Conservation (phyloP, 1,140 invertebrate genomes). For the Drosophila lowei region DNA sequence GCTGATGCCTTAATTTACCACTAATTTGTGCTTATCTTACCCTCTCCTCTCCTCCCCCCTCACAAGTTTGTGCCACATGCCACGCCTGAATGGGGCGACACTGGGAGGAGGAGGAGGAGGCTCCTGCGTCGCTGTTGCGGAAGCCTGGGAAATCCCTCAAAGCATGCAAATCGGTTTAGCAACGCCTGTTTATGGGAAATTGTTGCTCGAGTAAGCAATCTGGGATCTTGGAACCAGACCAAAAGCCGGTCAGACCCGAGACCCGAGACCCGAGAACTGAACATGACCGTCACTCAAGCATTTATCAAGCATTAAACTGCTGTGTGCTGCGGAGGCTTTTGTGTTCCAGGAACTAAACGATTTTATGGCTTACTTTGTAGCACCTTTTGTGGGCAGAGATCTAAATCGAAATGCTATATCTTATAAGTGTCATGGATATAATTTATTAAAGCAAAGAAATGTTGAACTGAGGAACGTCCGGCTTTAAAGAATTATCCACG, state of each 20-base stretch:
- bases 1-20: conserved; percentile 75
- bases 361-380: not conserved
- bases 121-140: not conserved
- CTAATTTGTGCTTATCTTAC: conserved; percentile 72
- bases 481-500: too few species aligned
- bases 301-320: conserved; percentile 28
- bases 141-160: conserved; percentile 12
- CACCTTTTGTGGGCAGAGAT: not conserved
- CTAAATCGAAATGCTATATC: not conserved
- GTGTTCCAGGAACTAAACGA: conserved; percentile 11
- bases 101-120: conserved; percentile 5
- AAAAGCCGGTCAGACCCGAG: not conserved
- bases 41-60: not conserved
- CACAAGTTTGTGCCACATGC: conserved; percentile 37
- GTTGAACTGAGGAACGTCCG: too few species aligned
- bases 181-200: conserved; percentile 73
- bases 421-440: not conserved
- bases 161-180: conserved; percentile 71
- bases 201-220: conserved; percentile 27
- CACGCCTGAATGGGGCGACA: conserved; percentile 40
- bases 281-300: conserved; percentile 30
- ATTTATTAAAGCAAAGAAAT: too few species aligned
- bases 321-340: not conserved
- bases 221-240: not conserved
- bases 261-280: too few species aligned